Percentiles rank a stretch among this genome's conserved stretches.
phyloP scores from a whole-genome alignment of 2,113 vertebrate species.

The Alectura lathami region DNA sequence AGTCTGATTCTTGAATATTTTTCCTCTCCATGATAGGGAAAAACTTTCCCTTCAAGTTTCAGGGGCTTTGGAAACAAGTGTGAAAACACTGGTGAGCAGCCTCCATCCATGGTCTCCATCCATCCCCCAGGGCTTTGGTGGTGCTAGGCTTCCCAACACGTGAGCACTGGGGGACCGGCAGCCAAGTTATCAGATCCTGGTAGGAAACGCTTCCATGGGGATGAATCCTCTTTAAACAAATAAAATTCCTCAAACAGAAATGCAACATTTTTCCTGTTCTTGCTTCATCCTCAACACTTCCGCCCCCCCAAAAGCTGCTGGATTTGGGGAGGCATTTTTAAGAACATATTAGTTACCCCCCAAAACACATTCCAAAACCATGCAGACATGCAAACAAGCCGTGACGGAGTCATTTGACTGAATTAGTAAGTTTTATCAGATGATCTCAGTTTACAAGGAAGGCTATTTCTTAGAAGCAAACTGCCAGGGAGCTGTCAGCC shows the following conservation, averaged over 20 bases:
- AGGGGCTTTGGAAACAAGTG: background rate
- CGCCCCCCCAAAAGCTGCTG: background rate
- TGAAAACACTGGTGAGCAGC: background rate
- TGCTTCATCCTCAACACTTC: fast-evolving
- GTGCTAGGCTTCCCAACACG: background rate
- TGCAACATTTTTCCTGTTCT: background rate
- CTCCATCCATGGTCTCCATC: background rate
- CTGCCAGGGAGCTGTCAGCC: fast-evolving
- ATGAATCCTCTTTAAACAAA: background rate
- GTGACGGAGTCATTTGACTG: background rate
- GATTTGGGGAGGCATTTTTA: background rate
- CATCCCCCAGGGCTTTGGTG: background rate
- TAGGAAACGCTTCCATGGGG: background rate
- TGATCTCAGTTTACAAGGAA: background rate
- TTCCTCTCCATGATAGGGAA: background rate
- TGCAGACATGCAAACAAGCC: background rate
- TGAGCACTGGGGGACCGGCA: background rate
- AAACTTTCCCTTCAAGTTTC: background rate
- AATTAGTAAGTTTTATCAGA: fast-evolving
- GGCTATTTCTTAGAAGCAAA: background rate
- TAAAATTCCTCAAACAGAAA: background rate
- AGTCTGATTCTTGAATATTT: background rate
- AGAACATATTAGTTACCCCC: background rate
- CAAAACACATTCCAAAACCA: background rate
- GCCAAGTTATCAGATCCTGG: background rate